A percentile compares a stretch with the other conserved stretches of the same genome.
These are phyloP conservation scores for Harpagifer antarcticus DNA, from an alignment of 2,797 vertebrate genomes.

Conservation along the genomic window DNA sequence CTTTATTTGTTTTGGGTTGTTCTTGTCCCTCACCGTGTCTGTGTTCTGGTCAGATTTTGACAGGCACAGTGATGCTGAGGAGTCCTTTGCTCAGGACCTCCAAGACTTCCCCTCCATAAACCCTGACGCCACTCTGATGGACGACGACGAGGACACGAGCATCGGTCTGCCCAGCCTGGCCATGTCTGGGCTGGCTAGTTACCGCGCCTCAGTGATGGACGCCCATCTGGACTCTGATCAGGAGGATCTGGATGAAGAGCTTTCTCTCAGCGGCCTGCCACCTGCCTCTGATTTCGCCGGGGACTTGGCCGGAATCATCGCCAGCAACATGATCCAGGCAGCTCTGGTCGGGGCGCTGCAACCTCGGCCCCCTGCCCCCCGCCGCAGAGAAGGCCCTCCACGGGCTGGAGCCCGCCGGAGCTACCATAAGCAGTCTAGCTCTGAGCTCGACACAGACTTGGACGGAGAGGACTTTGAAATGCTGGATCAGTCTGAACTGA, in stretches of 20 bases:
- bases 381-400: conserved; percentile 77
- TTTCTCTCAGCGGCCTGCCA: conserved; percentile 83
- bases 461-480: conserved; percentile 98
- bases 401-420: conserved; percentile 77
- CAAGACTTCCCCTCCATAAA: conserved; percentile 98
- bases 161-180: conserved; percentile 92
- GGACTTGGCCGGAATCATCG: conserved; percentile 90
- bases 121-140: conserved; percentile 91
- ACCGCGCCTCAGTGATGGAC: conserved; percentile 80
- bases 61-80: conserved; percentile 96
- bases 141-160: conserved; percentile 94
- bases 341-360: conserved; percentile 89
- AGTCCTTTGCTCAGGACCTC: conserved; percentile 96
- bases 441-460: conserved; percentile 92
- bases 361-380: conserved; percentile 63
- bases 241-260: conserved; percentile 85
- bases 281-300: conserved; percentile 83
- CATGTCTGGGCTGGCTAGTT: conserved; percentile 58
- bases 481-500: conserved; percentile 97
- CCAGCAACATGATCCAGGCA: conserved; percentile 94
- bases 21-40: conserved; percentile 15
- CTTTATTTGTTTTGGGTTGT: background rate
- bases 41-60: conserved; percentile 88
- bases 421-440: conserved; percentile 90
- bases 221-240: conserved; percentile 85